A percentile compares a stretch with the other conserved stretches of the same genome.
Evolutionary conservation across 2,797 vertebrate genomes (phyloP).

Genomic region (Ctenopoma kingsleyae): DNA sequence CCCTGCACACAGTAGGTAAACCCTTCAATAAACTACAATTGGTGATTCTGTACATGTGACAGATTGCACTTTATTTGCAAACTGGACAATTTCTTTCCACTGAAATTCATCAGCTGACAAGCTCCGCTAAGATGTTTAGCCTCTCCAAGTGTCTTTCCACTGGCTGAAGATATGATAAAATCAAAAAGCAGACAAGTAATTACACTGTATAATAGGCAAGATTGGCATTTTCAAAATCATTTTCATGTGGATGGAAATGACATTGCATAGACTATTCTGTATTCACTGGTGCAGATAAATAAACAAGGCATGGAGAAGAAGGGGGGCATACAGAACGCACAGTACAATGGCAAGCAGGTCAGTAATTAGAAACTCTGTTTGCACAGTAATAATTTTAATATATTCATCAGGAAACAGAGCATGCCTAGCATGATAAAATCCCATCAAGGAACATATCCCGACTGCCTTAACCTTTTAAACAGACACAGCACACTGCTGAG

Average conservation of each 20-base stretch:
- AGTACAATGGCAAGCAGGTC: conserved; percentile 92
- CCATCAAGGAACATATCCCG: conserved; percentile 88
- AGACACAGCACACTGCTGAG: conserved; percentile 81
- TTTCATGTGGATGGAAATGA: conserved; percentile 89
- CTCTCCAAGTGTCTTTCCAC: conserved; percentile 79
- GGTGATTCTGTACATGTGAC: conserved; percentile 41
- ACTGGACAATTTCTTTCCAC: conserved; percentile 38
- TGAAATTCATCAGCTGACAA: conserved; percentile 73
- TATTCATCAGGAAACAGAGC: conserved; percentile 91
- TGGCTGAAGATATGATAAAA: conserved; percentile 86
- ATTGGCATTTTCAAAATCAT: conserved; percentile 90
- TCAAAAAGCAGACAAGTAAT: conserved; percentile 87
- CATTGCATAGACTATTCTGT: conserved; percentile 89
- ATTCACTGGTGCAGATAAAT: conserved; percentile 91
- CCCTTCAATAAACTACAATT: conserved; percentile 42
- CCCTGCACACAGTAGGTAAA: conserved; percentile 30
- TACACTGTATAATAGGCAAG: conserved; percentile 88
- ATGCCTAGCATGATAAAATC: conserved; percentile 89
- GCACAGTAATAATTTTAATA: conserved; percentile 94
- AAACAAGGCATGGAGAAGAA: conserved; percentile 88
- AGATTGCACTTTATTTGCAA: conserved; percentile 62
- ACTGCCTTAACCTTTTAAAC: conserved; percentile 86
- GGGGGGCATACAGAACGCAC: conserved; percentile 83
- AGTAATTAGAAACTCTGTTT: conserved; percentile 94
- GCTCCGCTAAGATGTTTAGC: conserved; percentile 81